Conservation (phyloP, 2,888 invertebrate species). For the Vesta saturnalis region DNA sequence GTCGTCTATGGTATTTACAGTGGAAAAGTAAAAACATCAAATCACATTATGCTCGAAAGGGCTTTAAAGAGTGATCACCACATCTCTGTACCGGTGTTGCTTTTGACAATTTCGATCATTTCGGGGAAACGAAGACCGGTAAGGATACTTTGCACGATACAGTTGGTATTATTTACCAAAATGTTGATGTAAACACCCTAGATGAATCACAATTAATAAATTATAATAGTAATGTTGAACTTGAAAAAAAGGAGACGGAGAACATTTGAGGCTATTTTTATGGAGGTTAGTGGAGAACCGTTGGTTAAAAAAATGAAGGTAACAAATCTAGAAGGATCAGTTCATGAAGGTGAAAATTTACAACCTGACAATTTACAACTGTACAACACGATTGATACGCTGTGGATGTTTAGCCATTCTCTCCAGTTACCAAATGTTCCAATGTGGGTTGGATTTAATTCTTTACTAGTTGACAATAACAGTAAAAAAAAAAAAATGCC, state of each 20-base stretch:
- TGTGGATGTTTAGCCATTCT: neutral
- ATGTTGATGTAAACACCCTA: neutral
- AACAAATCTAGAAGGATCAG: neutral
- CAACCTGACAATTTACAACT: neutral
- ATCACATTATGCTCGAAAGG: neutral
- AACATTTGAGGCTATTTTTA: neutral
- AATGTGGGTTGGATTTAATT: slow-evolving; percentile 44
- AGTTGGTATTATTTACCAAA: neutral
- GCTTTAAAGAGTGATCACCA: neutral
- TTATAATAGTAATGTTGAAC: neutral
- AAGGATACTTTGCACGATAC: neutral
- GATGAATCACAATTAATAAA: neutral
- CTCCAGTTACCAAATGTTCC: neutral
- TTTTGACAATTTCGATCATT: neutral
- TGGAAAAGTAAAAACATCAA: neutral
- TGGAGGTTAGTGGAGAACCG: neutral
- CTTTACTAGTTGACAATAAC: slow-evolving; percentile 14
- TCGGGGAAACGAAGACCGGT: neutral
- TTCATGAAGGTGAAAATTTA: neutral
- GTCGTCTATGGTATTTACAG: too few relatives aligned
- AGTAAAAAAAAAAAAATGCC: neutral
- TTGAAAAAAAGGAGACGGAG: neutral
- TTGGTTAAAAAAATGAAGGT: neutral
- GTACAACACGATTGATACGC: neutral
- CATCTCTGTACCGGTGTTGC: neutral